phyloP scores from a whole-genome alignment of 2,888 invertebrate genomes.

The Pecten maximus region DNA sequence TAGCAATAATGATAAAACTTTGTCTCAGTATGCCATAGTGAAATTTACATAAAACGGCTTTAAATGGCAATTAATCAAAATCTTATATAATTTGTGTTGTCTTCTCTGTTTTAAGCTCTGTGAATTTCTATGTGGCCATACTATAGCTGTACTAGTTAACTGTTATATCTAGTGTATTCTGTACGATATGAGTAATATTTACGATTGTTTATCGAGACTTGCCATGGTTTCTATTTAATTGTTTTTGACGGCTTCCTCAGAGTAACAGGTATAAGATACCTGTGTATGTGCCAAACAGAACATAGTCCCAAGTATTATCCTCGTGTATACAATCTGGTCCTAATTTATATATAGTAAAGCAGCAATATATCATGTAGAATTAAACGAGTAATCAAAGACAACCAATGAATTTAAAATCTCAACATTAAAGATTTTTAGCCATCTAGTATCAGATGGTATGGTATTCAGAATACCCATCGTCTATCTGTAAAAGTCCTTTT shows the following conservation, averaged over 20 bases:
- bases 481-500: too few species aligned
- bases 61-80: slow-evolving; percentile 33
- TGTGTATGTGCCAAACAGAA: background rate
- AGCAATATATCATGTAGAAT: background rate
- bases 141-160: background rate
- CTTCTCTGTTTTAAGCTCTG: background rate
- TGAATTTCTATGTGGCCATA: slow-evolving; percentile 22
- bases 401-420: background rate
- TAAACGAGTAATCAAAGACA: background rate
- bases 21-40: slow-evolving; percentile 20
- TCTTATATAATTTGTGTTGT: background rate
- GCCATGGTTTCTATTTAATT: slow-evolving; percentile 3
- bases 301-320: background rate
- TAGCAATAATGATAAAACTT: background rate
- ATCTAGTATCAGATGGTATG: too few species aligned
- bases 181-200: background rate
- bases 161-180: background rate
- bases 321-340: background rate
- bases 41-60: slow-evolving; percentile 8
- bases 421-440: background rate
- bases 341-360: background rate
- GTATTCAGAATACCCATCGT: too few species aligned
- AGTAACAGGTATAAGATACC: background rate
- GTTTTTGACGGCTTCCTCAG: background rate
- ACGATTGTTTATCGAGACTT: background rate